These are phyloP conservation scores for Podabrus alpinus DNA, from an alignment of 2,888 invertebrate species.

Conservation along the genomic window DNA sequence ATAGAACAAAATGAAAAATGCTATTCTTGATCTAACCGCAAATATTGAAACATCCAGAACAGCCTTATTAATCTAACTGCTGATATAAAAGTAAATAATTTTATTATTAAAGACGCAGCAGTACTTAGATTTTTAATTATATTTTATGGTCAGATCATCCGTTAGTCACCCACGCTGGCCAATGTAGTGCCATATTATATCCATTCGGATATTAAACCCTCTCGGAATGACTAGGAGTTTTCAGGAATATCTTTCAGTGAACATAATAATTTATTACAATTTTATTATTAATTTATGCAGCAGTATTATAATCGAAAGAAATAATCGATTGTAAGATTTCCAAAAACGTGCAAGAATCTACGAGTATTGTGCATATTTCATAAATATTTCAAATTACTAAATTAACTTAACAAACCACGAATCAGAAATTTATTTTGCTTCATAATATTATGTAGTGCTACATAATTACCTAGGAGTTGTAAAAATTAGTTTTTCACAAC, in stretches of 20 bases:
- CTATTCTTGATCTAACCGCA: slow-evolving; percentile 20
- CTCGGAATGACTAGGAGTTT: neutral
- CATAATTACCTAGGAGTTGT: neutral
- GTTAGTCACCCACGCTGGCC: too few relatives aligned
- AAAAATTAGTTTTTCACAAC: neutral
- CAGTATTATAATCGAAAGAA: too few relatives aligned
- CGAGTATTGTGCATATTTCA: neutral
- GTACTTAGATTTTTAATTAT: too few relatives aligned
- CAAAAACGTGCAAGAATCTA: too few relatives aligned
- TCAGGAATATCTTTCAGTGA: too few relatives aligned
- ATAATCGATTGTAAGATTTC: too few relatives aligned
- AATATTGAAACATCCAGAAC: neutral
- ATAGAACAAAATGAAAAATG: slow-evolving; percentile 24
- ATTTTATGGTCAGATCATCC: too few relatives aligned
- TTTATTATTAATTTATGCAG: too few relatives aligned
- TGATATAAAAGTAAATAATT: neutral
- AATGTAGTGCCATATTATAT: too few relatives aligned
- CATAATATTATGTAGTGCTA: neutral
- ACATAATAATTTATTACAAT: too few relatives aligned
- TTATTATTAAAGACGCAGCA: neutral
- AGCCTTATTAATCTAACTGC: neutral
- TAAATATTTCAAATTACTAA: neutral
- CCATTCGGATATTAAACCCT: neutral
- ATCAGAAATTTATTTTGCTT: neutral
- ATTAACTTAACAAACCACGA: neutral